Evolutionary conservation across 2,797 vertebrate genomes (phyloP), one percentile per base, ranked within the genome.

Genomic region (Poecile montanus): DNA sequence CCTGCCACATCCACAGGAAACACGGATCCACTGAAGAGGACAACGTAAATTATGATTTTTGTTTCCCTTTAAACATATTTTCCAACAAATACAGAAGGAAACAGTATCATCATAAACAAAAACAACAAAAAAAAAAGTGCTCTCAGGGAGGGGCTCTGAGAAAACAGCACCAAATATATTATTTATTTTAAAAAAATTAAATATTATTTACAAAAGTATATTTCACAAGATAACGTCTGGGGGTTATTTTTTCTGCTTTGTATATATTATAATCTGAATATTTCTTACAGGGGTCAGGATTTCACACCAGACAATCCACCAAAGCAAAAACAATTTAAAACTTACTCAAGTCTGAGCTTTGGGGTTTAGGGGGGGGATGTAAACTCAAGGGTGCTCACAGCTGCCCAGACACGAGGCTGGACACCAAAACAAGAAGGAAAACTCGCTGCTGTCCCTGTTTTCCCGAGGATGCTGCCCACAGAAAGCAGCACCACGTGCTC

Each of bases 151-250:
- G 96, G 95, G 87, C 94, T 97, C 96, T 96, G 97, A 97, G 96
- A 96, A 98, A 97, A 97, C 97, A 98, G 98, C 98, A 98, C 97
- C 98, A 98, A 98, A 98, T 98, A 98, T 98, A 98, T 98, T 98
- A 98, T 98, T 85, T 85, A 53, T 85, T 65, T 58, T 12, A 1
- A 3, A 93, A 97, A 97, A 98, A 97, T 98, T 98, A 98, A 98
- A 97, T 98, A 98, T 95, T 98, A 98, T 98, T 97, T 98, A 98
- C 97, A 98, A 97, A 97, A 97, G 97, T 89, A 94, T 96, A 97
- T 91, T 96, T 97, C 96, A 97, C 92, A 97, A 95, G 95, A 65
- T 91, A 97, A 93, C 27, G 13, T 36, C 76, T 65, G 57, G 65
- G 82, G n/a, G 58, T 83, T 50, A 3, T 60, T 83, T 74, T 75